These are phyloP conservation scores for Oophaga sylvatica DNA, from an alignment of 2,797 vertebrate species.

Conservation along the genomic window DNA sequence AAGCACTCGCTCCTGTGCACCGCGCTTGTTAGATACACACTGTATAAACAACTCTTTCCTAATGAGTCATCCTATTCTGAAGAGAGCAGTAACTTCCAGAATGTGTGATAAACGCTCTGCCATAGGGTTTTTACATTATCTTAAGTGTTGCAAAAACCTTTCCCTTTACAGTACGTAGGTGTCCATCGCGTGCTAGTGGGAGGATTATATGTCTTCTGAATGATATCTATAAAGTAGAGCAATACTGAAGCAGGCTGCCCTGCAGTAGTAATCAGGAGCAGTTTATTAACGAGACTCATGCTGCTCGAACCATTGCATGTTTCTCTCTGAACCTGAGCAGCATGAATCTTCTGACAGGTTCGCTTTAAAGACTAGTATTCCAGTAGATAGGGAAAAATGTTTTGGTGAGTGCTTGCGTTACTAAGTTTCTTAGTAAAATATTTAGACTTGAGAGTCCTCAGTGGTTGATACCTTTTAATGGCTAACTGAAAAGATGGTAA, in stretches of 20 bases:
- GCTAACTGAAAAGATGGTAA: no score
- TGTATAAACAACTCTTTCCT: background rate
- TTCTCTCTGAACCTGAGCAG: no score
- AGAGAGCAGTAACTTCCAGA: background rate
- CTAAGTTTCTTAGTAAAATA: no score
- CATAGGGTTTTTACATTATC: background rate
- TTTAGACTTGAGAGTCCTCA: no score
- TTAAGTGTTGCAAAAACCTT: background rate
- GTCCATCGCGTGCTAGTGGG: background rate
- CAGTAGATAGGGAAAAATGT: background rate
- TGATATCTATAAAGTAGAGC: background rate
- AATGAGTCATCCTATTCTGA: slow-evolving; percentile 11
- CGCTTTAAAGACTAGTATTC: no score
- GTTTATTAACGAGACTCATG: background rate
- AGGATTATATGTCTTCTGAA: background rate
- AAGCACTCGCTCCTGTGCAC: background rate
- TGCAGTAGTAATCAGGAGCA: background rate
- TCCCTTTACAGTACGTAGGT: background rate
- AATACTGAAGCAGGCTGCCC: background rate
- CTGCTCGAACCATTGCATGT: no score
- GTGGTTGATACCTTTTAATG: no score
- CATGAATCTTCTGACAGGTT: no score
- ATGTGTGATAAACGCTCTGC: background rate
- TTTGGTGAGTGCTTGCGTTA: background rate
- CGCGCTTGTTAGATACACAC: background rate